Evolutionary conservation across 2,888 invertebrate genomes (phyloP).

Genomic region (Frankliniella fusca): DNA sequence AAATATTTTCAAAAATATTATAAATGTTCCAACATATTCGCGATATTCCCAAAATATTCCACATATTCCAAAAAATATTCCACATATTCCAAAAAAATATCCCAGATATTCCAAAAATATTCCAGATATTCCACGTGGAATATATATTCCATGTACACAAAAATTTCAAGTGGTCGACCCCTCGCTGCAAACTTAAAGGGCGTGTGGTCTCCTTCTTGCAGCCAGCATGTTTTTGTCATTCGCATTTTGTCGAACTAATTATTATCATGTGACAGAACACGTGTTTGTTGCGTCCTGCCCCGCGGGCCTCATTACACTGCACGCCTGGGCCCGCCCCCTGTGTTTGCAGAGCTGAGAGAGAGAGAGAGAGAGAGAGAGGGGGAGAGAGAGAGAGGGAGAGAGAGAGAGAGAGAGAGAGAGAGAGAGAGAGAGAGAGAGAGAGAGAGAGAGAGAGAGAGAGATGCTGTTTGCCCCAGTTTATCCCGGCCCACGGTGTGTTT

Average conservation of each 20-base stretch:
- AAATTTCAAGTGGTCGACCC: no score
- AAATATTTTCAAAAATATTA: no score
- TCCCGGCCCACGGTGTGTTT: constrained; percentile 36
- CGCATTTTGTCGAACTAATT: neutral
- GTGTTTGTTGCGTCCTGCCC: neutral
- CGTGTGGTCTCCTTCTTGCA: no score
- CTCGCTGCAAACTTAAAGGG: no score
- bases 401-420: constrained; percentile 29
- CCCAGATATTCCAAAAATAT: no score
- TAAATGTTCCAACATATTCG: no score
- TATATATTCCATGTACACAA: no score
- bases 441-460: neutral
- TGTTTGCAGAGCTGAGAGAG: neutral
- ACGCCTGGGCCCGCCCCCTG: neutral
- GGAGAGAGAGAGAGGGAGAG: constrained; percentile 27
- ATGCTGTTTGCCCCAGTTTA: neutral
- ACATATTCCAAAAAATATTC: no score
- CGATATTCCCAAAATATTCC: no score
- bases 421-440: constrained; percentile 27
- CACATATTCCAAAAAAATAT: no score
- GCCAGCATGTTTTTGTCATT: neutral
- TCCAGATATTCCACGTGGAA: no score
- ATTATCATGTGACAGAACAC: neutral
- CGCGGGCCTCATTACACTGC: neutral
- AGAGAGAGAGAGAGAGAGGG: constrained; percentile 26